Evolutionary conservation across 2,797 vertebrate genomes (phyloP), one percentile per base, ranked within the genome.

Genomic region (Cuniculus paca): DNA sequence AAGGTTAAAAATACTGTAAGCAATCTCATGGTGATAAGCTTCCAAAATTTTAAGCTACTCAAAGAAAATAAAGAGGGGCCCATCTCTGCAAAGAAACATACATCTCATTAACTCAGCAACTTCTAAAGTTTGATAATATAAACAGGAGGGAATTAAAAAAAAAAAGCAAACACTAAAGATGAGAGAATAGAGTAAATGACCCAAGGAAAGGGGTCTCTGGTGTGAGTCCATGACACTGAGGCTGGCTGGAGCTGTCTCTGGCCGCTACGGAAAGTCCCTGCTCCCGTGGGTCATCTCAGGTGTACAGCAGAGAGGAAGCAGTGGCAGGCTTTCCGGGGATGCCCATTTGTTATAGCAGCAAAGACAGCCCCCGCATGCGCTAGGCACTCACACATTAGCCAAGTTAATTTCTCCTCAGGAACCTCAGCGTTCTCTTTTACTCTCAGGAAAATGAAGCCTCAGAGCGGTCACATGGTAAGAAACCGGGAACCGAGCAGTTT

Each of bases 391-490:
- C 3, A 54, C 39, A 75, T n/a, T 63, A 91, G 77, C 17, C 52
- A 68, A n/a, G 39, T 39, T 91, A 85, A 78, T 72, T 63, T n/a
- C 20, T 24, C 78, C n/a, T 52, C 50, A 78, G 39, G 2, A n/a
- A 52, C 42, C 45, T 95, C 54, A 45, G 42, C 75, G 93, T 65
- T 34, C 50, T 89, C 58, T 72, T 89, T 93, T 56, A 79, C 20
- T 82, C 45, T 58, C 31, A 77, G n/a, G 74, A 39, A 93, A 82
- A 95, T 79, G 48, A 81, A 91, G 65, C 31, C 31, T 91, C 81
- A n/a, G 17, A n/a, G 17, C 31, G 10, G 9, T 82, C 45, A 75
- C 34, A 20, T 2, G 77, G 12, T 60, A 83, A 52, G 60, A 81
- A 72, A 54, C 8, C n/a, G 70, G 28, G 65, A 85, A 68, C 42